Percentiles rank a stretch among this genome's conserved stretches.
These are phyloP conservation scores for Drosophila pruinosa DNA, from an alignment of 1,140 invertebrate genomes.

Conservation along the genomic window DNA sequence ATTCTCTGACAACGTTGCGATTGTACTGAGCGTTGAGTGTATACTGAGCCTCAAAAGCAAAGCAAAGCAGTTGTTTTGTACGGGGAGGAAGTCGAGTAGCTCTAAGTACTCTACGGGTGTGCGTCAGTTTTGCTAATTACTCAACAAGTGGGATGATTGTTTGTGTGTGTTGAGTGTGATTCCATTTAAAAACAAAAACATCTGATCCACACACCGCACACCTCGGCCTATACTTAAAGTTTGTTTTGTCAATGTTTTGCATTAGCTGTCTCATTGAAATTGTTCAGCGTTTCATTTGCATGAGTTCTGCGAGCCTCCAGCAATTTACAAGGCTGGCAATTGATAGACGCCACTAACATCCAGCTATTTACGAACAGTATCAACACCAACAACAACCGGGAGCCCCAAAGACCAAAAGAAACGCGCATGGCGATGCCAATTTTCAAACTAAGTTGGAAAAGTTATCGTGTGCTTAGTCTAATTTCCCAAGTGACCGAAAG, in stretches of 20 bases:
- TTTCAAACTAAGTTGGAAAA: conserved; percentile 49
- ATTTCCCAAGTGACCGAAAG: conserved; percentile 61
- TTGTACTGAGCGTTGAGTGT: conserved; percentile 33
- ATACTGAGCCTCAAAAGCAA: conserved; percentile 45
- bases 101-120: conserved; percentile 22
- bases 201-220: background rate
- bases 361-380: conserved; percentile 30
- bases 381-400: background rate
- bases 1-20: conserved; percentile 17
- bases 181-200: conserved; percentile 34
- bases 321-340: conserved; percentile 72
- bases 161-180: conserved; percentile 3
- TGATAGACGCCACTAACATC: conserved; percentile 38
- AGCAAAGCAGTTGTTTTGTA: background rate
- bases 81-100: background rate
- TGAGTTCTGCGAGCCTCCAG: conserved; percentile 62
- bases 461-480: conserved; percentile 39
- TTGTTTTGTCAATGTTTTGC: conserved; percentile 16
- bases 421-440: conserved; percentile 43
- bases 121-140: conserved; percentile 71
- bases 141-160: conserved; percentile 55
- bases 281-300: conserved; percentile 46
- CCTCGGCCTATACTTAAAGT: background rate
- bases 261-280: conserved; percentile 26
- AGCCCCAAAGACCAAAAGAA: conserved; percentile 11